Percentiles rank a stretch among this genome's conserved stretches.
These are phyloP conservation scores for Diadromus collaris DNA, from an alignment of 2,888 invertebrate species.

Conservation along the genomic window DNA sequence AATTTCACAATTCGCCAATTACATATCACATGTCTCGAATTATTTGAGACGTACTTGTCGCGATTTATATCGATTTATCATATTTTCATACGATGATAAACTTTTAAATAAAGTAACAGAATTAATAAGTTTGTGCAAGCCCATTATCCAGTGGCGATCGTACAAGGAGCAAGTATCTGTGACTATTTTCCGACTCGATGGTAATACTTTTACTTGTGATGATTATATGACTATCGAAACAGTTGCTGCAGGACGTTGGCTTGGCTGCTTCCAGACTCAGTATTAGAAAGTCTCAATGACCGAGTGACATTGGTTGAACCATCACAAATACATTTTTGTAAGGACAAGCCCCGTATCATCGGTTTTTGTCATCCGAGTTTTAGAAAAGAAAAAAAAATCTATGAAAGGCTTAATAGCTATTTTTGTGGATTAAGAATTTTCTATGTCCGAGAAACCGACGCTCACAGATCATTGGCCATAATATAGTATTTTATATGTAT, in stretches of 20 bases:
- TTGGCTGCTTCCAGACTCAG: constrained; percentile 75
- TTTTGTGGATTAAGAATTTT: constrained; percentile 70
- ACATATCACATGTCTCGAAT: constrained; percentile 72
- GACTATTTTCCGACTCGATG: constrained; percentile 8
- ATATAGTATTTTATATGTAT: constrained; percentile 68
- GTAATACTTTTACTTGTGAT: constrained; percentile 33
- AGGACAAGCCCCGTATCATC: constrained; percentile 47
- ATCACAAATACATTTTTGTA: constrained; percentile 41
- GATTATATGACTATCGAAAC: constrained; percentile 11
- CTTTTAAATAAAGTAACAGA: background rate
- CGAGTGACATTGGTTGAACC: constrained; percentile 59
- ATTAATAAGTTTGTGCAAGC: background rate
- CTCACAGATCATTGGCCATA: constrained; percentile 66
- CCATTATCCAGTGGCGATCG: background rate
- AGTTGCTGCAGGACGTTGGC: constrained; percentile 66
- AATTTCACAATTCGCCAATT: constrained; percentile 56
- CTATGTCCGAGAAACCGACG: constrained; percentile 63
- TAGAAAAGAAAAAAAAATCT: constrained; percentile 27
- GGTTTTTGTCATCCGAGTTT: constrained; percentile 54
- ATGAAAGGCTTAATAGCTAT: constrained; percentile 56
- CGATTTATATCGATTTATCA: constrained; percentile 57
- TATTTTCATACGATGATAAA: constrained; percentile 46
- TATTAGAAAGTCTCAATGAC: constrained; percentile 69
- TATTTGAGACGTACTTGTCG: constrained; percentile 58
- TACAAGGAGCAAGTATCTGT: constrained; percentile 2